phyloP scores from a whole-genome alignment of 2,113 vertebrate species.

The Hiodon alosoides region DNA sequence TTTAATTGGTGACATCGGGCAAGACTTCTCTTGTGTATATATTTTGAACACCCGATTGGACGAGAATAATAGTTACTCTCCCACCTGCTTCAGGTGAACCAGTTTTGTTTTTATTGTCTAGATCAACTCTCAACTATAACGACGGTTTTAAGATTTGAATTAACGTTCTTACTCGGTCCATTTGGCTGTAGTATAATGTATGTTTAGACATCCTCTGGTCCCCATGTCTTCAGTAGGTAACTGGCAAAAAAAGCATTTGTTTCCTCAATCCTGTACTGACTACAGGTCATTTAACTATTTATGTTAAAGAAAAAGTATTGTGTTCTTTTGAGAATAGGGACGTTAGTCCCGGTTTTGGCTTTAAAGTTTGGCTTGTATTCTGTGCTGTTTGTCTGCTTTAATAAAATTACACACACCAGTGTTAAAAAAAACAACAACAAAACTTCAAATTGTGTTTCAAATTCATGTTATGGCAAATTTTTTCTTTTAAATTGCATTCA shows the following conservation, averaged over 20 bases:
- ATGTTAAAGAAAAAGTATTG: slow-evolving; percentile 75
- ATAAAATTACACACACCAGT: slow-evolving; percentile 96
- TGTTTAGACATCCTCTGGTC: slow-evolving; percentile 87
- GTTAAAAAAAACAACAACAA: slow-evolving; percentile 75
- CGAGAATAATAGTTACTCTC: slow-evolving; percentile 78
- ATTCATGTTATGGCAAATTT: slow-evolving; percentile 95
- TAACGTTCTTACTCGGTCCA: slow-evolving; percentile 78
- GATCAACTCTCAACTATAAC: slow-evolving; percentile 60
- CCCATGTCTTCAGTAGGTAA: slow-evolving; percentile 81
- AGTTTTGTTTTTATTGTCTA: slow-evolving; percentile 68
- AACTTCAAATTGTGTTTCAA: slow-evolving; percentile 92
- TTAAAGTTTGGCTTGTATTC: slow-evolving; percentile 97
- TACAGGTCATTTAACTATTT: slow-evolving; percentile 75
- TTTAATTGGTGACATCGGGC: slow-evolving; percentile 91
- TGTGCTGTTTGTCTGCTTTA: slow-evolving; percentile 98
- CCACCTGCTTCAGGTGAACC: slow-evolving; percentile 89
- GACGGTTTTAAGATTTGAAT: slow-evolving; percentile 72
- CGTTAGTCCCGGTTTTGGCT: slow-evolving; percentile 63
- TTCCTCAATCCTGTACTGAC: slow-evolving; percentile 80
- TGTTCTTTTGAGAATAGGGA: slow-evolving; percentile 51
- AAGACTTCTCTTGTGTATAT: slow-evolving; percentile 82
- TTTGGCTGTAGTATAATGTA: slow-evolving; percentile 83
- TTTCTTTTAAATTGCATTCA: slow-evolving; percentile 87
- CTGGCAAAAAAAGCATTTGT: slow-evolving; percentile 75
- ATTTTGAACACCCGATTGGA: slow-evolving; percentile 94